phyloP scores from a whole-genome alignment of 2,797 vertebrate genomes.

The Scleropages formosus region DNA sequence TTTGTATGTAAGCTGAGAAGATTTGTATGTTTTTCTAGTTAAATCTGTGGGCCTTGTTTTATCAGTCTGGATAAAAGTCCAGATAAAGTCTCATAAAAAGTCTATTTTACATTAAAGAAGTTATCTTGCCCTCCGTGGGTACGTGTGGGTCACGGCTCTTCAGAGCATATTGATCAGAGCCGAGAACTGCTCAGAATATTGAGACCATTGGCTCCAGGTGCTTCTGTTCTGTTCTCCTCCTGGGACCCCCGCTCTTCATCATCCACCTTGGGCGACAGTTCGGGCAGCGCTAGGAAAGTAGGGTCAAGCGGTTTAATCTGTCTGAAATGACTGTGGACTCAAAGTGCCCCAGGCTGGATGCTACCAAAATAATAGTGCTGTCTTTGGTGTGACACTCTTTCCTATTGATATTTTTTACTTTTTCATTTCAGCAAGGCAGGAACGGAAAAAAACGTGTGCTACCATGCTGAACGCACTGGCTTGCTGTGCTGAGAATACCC shows the following conservation, averaged over 20 bases:
- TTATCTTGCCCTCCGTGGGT: neutral
- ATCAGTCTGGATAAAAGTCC: no score
- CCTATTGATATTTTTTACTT: neutral
- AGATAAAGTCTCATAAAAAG: no score
- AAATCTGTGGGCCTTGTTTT: no score
- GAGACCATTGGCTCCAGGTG: no score
- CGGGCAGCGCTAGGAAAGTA: neutral
- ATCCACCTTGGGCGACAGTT: slow-evolving; percentile 10
- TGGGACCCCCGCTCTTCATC: no score
- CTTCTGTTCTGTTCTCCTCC: no score
- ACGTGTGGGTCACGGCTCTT: neutral
- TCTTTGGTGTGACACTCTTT: neutral
- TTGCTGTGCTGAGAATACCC: neutral
- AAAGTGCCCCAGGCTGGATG: neutral
- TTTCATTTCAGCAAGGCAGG: neutral
- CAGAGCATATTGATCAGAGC: slow-evolving; percentile 18
- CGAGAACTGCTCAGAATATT: neutral
- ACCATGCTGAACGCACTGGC: neutral
- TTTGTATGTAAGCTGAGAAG: no score
- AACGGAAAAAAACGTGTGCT: neutral
- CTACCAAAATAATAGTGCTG: neutral
- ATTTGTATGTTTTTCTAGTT: no score
- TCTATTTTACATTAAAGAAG: neutral
- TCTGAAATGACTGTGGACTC: slow-evolving; percentile 13
- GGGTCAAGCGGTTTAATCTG: slow-evolving; percentile 5